Conservation (phyloP, 1,140 invertebrate genomes). For the Aphis gossypii region DNA sequence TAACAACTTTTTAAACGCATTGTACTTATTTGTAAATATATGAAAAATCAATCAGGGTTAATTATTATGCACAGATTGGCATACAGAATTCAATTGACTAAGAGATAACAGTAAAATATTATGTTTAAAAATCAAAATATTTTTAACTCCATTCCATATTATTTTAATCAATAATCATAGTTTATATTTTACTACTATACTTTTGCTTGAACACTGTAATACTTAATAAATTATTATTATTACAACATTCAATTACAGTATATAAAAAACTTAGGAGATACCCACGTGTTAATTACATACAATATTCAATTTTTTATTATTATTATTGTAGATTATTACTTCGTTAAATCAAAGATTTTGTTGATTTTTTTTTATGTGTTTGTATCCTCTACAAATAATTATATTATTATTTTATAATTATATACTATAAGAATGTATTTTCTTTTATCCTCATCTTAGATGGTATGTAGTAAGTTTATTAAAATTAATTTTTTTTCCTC, state of each 20-base stretch:
- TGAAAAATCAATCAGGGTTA: constrained; percentile 54
- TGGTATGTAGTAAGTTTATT: constrained; percentile 4
- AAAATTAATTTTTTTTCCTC: background rate
- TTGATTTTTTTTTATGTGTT: constrained; percentile 4
- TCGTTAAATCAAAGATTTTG: constrained; percentile 22
- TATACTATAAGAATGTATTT: constrained; percentile 2
- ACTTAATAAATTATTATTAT: background rate
- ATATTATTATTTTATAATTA: constrained; percentile 29
- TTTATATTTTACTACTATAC: constrained; percentile 43
- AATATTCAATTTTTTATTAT: background rate
- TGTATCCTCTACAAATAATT: constrained; percentile 22
- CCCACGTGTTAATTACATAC: constrained; percentile 8
- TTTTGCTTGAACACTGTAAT: background rate
- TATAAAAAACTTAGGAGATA: background rate
- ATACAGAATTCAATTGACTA: constrained; percentile 18
- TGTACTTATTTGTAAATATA: constrained; percentile 50
- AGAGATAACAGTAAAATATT: constrained; percentile 14
- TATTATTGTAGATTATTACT: constrained; percentile 3
- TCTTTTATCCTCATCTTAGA: background rate
- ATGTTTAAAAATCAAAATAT: constrained; percentile 45
- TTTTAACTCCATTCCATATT: constrained; percentile 2
- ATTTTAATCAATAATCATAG: constrained; percentile 21
- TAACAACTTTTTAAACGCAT: constrained; percentile 3
- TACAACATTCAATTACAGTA: background rate
- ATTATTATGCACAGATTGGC: constrained; percentile 44